A percentile compares a stretch with the other conserved stretches of the same genome.
phyloP scores from a whole-genome alignment of 2,113 vertebrate genomes.

The Psephotus haematonotus region DNA sequence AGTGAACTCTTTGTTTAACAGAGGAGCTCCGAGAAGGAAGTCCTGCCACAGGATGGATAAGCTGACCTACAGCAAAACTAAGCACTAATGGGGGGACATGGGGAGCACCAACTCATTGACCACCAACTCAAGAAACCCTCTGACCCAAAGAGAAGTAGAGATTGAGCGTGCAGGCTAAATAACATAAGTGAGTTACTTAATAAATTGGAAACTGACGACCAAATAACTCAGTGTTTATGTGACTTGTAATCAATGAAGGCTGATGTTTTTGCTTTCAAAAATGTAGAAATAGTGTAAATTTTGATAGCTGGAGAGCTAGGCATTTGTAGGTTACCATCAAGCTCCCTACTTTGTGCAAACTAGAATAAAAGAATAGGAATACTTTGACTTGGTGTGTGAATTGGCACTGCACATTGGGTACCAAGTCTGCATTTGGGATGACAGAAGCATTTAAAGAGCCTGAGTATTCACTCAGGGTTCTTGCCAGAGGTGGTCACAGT shows the following conservation, averaged over 20 bases:
- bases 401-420: not conserved
- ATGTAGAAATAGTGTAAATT: not conserved
- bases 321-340: too few relatives aligned
- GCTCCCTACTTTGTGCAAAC: not conserved
- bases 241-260: not conserved
- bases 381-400: not conserved
- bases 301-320: not conserved
- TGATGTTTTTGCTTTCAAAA: not conserved
- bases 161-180: not conserved
- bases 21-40: not conserved
- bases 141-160: not conserved
- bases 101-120: fast-evolving
- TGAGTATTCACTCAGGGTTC: not conserved
- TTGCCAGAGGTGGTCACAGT: not conserved
- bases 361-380: not conserved
- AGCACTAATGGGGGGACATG: not conserved
- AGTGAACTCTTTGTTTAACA: not conserved
- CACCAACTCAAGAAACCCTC: not conserved
- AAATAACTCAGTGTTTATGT: not conserved
- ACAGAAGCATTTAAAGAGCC: not conserved
- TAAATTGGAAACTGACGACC: not conserved
- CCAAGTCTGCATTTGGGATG: not conserved
- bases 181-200: not conserved
- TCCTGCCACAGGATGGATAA: not conserved
- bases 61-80: not conserved